Conservation (phyloP, 1,140 invertebrate species). For the Cyclargus thomasi region DNA sequence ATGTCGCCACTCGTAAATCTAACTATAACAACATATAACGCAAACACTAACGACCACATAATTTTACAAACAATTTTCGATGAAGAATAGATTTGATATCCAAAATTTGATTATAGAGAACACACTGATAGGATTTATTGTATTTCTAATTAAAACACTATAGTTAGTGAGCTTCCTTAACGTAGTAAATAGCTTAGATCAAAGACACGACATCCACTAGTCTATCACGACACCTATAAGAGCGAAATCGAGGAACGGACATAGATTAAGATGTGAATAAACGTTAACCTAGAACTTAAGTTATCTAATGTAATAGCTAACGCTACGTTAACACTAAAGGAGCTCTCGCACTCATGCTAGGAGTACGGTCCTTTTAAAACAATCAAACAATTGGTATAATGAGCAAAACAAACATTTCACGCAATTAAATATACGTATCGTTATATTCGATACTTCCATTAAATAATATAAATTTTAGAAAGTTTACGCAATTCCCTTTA, state of each 20-base stretch:
- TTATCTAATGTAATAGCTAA: conserved; percentile 43
- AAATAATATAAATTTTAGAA: conserved; percentile 16
- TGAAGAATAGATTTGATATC: conserved; percentile 30
- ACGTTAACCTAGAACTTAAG: conserved; percentile 53
- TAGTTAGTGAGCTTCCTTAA: conserved; percentile 59
- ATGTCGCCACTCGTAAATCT: conserved; percentile 19
- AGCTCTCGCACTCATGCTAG: conserved; percentile 21
- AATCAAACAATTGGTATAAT: conserved; percentile 10
- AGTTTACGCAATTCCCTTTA: conserved; percentile 11
- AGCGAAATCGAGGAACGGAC: conserved; percentile 71
- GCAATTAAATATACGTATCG: conserved; percentile 13
- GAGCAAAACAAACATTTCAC: conserved; percentile 12
- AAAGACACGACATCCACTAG: conserved; percentile 67
- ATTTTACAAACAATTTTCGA: conserved; percentile 23
- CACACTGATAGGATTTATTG: conserved; percentile 46
- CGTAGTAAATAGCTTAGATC: conserved; percentile 37
- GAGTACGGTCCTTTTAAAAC: conserved; percentile 4
- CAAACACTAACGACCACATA: conserved; percentile 20
- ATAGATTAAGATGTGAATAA: conserved; percentile 65
- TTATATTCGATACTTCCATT: conserved; percentile 8
- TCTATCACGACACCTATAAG: conserved; percentile 72
- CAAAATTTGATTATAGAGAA: conserved; percentile 35
- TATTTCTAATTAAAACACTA: conserved; percentile 44
- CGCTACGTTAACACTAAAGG: conserved; percentile 44
- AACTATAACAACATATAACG: conserved; percentile 22